These are phyloP conservation scores for Mythimna albipuncta DNA, from an alignment of 2,888 invertebrate species.

Conservation along the genomic window DNA sequence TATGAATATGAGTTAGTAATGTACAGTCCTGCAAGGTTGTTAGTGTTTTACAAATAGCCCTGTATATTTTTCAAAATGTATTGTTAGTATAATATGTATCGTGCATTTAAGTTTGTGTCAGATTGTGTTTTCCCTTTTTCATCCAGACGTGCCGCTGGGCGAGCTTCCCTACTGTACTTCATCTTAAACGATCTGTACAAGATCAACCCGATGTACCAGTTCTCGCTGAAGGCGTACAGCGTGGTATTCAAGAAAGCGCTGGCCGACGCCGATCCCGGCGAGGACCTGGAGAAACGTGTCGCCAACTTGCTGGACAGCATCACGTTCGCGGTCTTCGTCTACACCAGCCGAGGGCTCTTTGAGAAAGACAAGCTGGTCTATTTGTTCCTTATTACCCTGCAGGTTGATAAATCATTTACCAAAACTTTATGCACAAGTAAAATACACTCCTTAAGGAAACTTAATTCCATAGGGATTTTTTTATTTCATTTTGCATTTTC, in stretches of 20 bases:
- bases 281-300: constrained; percentile 94
- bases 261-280: constrained; percentile 92
- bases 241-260: constrained; percentile 97
- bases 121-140: too few species aligned
- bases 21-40: too few species aligned
- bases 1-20: too few species aligned
- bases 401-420: constrained; percentile 85
- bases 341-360: constrained; percentile 97
- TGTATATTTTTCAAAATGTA: too few species aligned
- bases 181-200: constrained; percentile 97
- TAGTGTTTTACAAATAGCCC: too few species aligned
- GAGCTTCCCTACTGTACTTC: constrained; percentile 98
- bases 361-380: constrained; percentile 98
- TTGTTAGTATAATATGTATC: too few species aligned
- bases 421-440: neutral
- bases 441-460: too few species aligned
- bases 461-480: too few species aligned
- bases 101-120: too few species aligned
- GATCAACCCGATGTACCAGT: constrained; percentile 98
- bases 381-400: constrained; percentile 95
- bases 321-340: constrained; percentile 96
- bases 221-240: constrained; percentile 98
- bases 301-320: constrained; percentile 96
- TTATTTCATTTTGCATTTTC: too few species aligned
- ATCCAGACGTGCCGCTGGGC: constrained; percentile 93